These are phyloP conservation scores for Egretta garzetta DNA, from an alignment of 2,113 vertebrate species.

Conservation along the genomic window DNA sequence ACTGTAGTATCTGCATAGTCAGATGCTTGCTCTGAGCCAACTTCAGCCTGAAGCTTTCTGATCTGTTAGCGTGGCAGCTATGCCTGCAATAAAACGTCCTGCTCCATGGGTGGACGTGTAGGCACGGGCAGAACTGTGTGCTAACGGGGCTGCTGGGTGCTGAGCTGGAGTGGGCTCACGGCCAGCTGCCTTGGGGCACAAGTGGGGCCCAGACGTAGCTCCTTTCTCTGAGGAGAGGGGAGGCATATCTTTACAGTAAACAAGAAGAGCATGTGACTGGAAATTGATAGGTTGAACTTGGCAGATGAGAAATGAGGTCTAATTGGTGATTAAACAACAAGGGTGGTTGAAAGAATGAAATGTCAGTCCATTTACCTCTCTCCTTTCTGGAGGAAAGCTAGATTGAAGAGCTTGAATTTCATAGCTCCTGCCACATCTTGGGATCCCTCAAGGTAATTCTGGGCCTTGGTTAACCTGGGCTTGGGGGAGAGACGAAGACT, in stretches of 20 bases:
- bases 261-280: not conserved
- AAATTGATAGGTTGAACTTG: constrained; percentile 24
- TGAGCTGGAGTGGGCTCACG: not conserved
- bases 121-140: not conserved
- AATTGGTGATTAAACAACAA: constrained; percentile 34
- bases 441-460: not conserved
- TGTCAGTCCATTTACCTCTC: not conserved
- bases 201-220: accelerated
- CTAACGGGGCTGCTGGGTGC: not conserved
- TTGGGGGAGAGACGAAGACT: not conserved
- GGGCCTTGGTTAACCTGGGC: not conserved
- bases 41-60: not conserved
- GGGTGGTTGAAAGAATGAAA: not conserved
- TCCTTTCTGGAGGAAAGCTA: not conserved
- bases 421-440: not conserved
- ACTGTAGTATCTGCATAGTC: not conserved
- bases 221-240: not conserved
- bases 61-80: not conserved
- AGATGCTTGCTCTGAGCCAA: not conserved
- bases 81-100: not conserved
- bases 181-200: not conserved
- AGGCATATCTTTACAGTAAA: not conserved
- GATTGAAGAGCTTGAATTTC: not conserved
- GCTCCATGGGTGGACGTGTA: not conserved
- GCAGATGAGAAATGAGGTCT: constrained; percentile 48